Base-by-base conservation (phyloP, 2,888 invertebrate species). In the Heliconius hortense region DNA sequence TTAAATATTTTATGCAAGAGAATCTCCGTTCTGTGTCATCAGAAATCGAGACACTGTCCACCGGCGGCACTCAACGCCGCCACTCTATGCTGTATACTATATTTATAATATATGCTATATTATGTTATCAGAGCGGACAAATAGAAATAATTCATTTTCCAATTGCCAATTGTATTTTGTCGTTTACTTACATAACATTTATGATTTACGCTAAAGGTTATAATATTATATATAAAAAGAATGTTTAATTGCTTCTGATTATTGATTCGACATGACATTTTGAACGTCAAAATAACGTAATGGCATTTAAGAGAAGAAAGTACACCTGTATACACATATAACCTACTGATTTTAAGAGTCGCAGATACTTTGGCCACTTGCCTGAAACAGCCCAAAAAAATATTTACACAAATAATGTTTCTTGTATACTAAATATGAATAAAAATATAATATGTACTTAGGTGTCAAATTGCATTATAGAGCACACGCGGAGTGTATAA, bases 391-490 rank as follows among this genome's bases (percentile, higher is more conserved):
- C 21, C 1, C n/a, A 8, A 53, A 18, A 53, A 18, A 5, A 7
- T 53, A 53, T 53, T 53, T 53, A 21, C 21, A 53, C 1, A 21
- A 43, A 15, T 43, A 43, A 43, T 21, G 5, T 21, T 53, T 3
- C 21, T 53, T 21, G 1, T 53, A 53, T 53, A 53, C 53, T 53
- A 53, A 21, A 53, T 53, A 21, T 53, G 1, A 21, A 21, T n/a
- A n/a, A n/a, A n/a, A 43, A 43, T 15, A 4, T 43, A 43, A 43
- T 43, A 43, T 43, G 1, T 43, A 43, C 43, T 43, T 43, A 63
- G 59, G 59, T 59, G 35, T 70, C 68, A 48, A 43, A 66, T 74
- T 53, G 28, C 62, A 63, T 68, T 68, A 62, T 74, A 68, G 48
- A 48, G 1, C 62, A 68, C 74, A 68, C 68, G 48, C 68, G 62